Evolutionary conservation across 2,797 vertebrate genomes (phyloP), one percentile per base, ranked within the genome.

Genomic region (Meda fulgida): DNA sequence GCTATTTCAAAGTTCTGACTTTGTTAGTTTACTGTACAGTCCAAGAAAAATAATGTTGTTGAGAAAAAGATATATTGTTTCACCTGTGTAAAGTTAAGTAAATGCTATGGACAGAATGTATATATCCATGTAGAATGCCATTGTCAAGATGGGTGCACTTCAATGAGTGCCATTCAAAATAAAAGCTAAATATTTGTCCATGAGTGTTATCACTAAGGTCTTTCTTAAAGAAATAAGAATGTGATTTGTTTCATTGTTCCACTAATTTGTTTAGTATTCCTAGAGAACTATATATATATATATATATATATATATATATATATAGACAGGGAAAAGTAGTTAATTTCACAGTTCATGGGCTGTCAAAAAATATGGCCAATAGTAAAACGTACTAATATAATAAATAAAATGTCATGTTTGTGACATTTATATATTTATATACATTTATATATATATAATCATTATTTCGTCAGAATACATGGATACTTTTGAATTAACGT

Each of bases 1-100:
- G 96, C 95, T 96, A 96, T 96, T 97, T 97, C 95, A 96, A 92
- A 78, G 76, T 87, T 88, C 87, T 79, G 78, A 78, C 69, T 38
- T 78, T 86, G 71, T 86, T 82, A 84, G 53, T 75, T 63, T 82
- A 51, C 78, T 78, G 66, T 75, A 58, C 73, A 82, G 80, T 73
- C 71, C 73, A n/a, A 67, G 78, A 80, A 48, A 78, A 51, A 55
- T 63, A 83, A 55, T 73, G 76, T 63, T 85, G 77, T 78, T 84
- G 75, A 78, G n/a, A 70, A 78, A 72, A 48, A 72, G 1, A 72
- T 80, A 72, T 85, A 85, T 85, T 73, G 84, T 72, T 85, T 65
- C 65, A 84, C 53, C 31, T 80, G 84, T 85, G 84, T 85, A 85
- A 70, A 84, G 51, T 69, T 78, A 84, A 77, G 75, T 84, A 84